Conservation (phyloP, 1,140 invertebrate species). For the Anastrepha ludens region DNA sequence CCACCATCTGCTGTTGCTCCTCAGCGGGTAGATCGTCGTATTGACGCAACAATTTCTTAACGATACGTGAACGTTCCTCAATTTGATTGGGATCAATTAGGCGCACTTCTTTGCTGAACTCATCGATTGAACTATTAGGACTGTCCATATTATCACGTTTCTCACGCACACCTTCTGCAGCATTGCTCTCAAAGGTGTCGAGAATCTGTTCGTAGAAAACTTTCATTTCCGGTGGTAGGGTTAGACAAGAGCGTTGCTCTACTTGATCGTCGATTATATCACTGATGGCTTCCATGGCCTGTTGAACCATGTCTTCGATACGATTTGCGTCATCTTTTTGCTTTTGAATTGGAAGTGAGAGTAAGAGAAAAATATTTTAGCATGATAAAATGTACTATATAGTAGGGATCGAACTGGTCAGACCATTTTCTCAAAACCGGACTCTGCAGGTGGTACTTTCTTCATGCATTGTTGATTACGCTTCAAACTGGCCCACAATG, state of each 20-base stretch:
- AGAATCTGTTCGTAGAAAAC: constrained; percentile 67
- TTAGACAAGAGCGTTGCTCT: constrained; percentile 61
- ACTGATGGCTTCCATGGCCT: constrained; percentile 64
- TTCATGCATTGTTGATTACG: constrained; percentile 40
- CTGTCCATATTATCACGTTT: constrained; percentile 59
- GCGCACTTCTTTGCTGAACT: constrained; percentile 59
- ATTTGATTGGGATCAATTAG: constrained; percentile 61
- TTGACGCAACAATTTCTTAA: constrained; percentile 66
- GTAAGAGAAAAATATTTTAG: constrained; percentile 24
- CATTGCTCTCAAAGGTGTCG: constrained; percentile 60
- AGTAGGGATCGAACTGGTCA: neutral
- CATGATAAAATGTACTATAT: neutral
- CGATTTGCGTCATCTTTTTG: constrained; percentile 56
- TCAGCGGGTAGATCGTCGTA: constrained; percentile 64
- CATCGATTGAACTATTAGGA: constrained; percentile 56
- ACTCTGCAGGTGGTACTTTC: neutral
- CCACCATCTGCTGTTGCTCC: constrained; percentile 61
- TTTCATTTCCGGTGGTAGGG: constrained; percentile 63
- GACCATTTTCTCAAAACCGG: constrained; percentile 24
- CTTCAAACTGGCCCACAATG: constrained; percentile 54
- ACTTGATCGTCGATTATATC: constrained; percentile 67
- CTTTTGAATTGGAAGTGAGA: neutral
- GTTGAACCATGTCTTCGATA: constrained; percentile 63
- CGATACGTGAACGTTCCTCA: constrained; percentile 63
- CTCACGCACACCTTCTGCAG: constrained; percentile 60